Percentiles rank a stretch among this genome's conserved stretches.
phyloP scores from a whole-genome alignment of 2,113 vertebrate genomes.

The Genyomyrus donnyi region DNA sequence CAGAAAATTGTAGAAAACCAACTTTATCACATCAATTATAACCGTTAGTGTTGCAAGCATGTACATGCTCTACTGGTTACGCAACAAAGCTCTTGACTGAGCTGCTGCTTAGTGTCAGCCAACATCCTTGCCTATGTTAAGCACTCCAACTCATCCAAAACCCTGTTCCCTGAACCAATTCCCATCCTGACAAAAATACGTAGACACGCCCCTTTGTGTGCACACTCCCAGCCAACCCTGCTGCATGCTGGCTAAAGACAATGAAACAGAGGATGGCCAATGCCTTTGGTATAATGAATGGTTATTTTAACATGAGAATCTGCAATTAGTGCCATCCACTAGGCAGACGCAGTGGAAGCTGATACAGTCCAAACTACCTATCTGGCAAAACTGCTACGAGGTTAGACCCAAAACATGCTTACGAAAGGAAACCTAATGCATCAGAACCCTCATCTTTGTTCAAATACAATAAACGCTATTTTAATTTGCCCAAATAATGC shows the following conservation, averaged over 20 bases:
- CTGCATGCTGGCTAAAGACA: slow-evolving; percentile 2
- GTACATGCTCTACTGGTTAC: background rate
- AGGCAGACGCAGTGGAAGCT: background rate
- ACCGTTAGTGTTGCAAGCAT: background rate
- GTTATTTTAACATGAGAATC: slow-evolving; percentile 6
- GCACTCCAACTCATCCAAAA: background rate
- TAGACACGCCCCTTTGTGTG: background rate
- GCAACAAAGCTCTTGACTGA: background rate
- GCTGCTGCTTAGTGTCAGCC: background rate
- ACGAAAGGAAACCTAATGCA: background rate
- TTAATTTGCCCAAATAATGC: background rate
- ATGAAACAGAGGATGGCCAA: background rate
- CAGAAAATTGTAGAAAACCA: background rate
- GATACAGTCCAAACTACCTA: background rate
- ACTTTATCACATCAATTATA: background rate
- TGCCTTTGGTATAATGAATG: background rate
- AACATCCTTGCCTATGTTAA: background rate
- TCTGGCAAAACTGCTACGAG: background rate
- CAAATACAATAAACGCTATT: background rate
- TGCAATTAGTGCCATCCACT: slow-evolving; percentile 12
- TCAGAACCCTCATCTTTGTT: background rate
- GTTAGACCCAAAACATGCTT: background rate
- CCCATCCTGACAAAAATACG: slow-evolving; percentile 1
- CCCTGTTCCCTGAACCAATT: background rate
- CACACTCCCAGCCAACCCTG: background rate